A percentile compares a stretch with the other conserved stretches of the same genome.
Evolutionary conservation across 2,888 invertebrate genomes (phyloP).

Genomic region (Horisme vitalbata): DNA sequence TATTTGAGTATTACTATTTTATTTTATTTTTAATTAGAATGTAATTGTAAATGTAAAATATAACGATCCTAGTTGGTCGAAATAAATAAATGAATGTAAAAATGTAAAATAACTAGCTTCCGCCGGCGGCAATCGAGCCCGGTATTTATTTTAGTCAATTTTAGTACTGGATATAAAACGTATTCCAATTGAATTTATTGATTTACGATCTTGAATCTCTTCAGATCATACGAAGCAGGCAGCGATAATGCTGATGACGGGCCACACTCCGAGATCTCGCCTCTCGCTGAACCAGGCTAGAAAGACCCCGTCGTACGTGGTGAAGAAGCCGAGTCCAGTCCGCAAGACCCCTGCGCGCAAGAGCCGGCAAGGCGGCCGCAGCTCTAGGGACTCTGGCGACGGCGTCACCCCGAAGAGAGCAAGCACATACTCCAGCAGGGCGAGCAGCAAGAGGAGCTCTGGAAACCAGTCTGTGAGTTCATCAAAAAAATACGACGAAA

Average conservation of each 20-base stretch:
- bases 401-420: conserved; percentile 22
- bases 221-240: conserved; percentile 75
- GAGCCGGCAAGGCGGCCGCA: conserved; percentile 12
- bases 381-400: conserved; percentile 21
- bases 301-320: conserved; percentile 36
- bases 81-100: too few species aligned
- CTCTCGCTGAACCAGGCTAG: conserved; percentile 17
- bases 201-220: too few species aligned
- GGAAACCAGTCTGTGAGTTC: conserved; percentile 29
- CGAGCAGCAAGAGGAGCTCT: conserved; percentile 25
- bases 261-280: conserved; percentile 56
- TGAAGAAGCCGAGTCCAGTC: conserved; percentile 42
- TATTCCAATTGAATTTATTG: too few species aligned
- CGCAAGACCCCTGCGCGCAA: conserved; percentile 25
- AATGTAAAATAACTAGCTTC: too few species aligned
- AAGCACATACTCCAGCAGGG: conserved; percentile 9
- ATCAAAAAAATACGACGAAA: too few species aligned
- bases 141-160: too few species aligned
- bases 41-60: too few species aligned
- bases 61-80: too few species aligned
- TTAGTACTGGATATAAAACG: too few species aligned
- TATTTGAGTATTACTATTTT: too few species aligned
- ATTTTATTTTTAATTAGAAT: too few species aligned
- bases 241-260: conserved; percentile 71
- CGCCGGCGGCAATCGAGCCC: too few species aligned